Evolutionary conservation across 2,888 invertebrate species (phyloP), one percentile per base, ranked within the genome.

Genomic region (Drosophila atripex): DNA sequence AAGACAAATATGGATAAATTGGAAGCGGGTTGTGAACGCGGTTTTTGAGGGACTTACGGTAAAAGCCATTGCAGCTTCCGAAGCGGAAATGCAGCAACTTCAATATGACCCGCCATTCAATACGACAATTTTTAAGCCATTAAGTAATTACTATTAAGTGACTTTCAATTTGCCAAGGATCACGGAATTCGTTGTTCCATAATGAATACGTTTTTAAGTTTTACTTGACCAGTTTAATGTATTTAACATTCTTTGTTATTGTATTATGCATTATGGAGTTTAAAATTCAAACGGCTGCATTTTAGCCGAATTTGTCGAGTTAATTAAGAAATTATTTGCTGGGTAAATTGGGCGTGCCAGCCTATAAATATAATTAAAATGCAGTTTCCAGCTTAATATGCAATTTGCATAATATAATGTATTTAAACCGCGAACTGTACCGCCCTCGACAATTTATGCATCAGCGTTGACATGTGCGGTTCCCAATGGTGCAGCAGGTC

Each of bases 101-200:
- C 71, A 82, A 69, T 69, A 65, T 73, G 66, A 75, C 57, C 53
- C 28, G 58, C 64, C 66, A 32, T 4, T 55, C 77, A 77, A 79
- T 76, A 77, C 69, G 80, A 68, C 68, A 75, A 75, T 75, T 80
- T 86, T 78, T 60, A 82, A 85, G 76, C 76, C 82, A 82, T 87
- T 87, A 87, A 85, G 85, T 80, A 87, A 87, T 80, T 80, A 85
- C 73, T 58, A 64, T 69, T 64, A 50, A 71, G 73, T 72, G 73
- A 87, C 80, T 87, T 78, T 55, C 53, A 65, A 55, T 46, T 47
- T 55, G 52, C 51, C 39, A 50, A 55, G 32, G 41, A 39, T 14
- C 39, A 49, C 6, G 46, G 18, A 12, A 25, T 25, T 39, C 58
- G 45, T 54, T 41, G 25, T 39, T 46, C 41, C 32, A 21, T 28